These are phyloP conservation scores for Saguinus imperator DNA, from an alignment of 2,113 vertebrate genomes.

Conservation along the genomic window DNA sequence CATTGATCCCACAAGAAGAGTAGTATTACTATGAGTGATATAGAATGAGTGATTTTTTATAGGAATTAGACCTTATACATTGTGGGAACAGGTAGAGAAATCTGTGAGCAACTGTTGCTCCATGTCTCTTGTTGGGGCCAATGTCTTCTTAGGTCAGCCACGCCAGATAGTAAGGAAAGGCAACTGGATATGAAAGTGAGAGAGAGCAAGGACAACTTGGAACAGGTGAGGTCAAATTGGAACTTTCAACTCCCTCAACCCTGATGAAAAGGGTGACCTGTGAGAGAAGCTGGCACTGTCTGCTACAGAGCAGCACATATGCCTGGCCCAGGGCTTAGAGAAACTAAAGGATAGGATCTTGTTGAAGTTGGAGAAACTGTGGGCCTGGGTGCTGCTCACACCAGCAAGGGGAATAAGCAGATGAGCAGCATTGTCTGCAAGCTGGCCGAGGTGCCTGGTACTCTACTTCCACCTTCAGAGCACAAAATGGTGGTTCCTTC, in stretches of 20 bases:
- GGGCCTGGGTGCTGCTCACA: background rate
- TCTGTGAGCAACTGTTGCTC: background rate
- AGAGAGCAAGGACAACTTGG: background rate
- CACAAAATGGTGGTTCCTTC: background rate
- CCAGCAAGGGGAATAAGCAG: background rate
- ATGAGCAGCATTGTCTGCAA: background rate
- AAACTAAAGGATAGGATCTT: background rate
- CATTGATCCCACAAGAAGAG: background rate
- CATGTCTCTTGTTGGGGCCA: background rate
- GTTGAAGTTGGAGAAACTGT: background rate
- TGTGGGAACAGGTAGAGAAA: background rate
- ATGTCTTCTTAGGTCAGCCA: background rate
- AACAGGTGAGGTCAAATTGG: background rate
- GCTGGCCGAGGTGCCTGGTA: background rate
- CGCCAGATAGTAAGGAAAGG: background rate
- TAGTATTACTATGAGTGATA: background rate
- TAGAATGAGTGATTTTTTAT: background rate
- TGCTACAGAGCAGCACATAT: background rate
- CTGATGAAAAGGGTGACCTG: background rate
- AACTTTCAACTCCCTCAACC: background rate
- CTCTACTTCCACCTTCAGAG: background rate
- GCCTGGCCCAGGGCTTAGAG: background rate
- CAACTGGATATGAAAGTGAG: background rate
- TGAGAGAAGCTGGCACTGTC: background rate
- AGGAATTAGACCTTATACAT: background rate